A percentile compares a stretch with the other conserved stretches of the same genome.
Conservation (phyloP, 2,113 vertebrate species). For the Sturnira hondurensis region DNA sequence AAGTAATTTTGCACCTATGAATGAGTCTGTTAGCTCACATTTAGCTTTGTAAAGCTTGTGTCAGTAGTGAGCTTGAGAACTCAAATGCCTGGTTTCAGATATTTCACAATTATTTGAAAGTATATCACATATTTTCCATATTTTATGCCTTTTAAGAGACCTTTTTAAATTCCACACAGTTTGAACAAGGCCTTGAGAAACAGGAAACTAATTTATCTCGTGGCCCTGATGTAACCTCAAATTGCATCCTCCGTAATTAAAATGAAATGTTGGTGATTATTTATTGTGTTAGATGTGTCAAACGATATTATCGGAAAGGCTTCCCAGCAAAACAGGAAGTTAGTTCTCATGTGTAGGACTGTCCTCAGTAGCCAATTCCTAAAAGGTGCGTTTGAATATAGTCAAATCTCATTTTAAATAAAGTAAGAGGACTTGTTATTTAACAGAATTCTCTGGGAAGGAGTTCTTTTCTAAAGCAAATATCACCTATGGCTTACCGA, state of each 20-base stretch:
- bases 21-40: neutral
- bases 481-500: neutral
- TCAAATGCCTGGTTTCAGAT: neutral
- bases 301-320: neutral
- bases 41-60: neutral
- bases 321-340: slow-evolving; percentile 51
- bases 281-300: slow-evolving; percentile 30
- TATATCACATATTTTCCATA: neutral
- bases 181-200: neutral
- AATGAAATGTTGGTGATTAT: slow-evolving; percentile 25
- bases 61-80: neutral
- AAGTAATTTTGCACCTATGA: neutral
- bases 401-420: slow-evolving; percentile 3
- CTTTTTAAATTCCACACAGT: neutral
- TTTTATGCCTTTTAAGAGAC: neutral
- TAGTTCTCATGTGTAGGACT: neutral
- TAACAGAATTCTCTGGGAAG: slow-evolving; percentile 34
- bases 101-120: neutral
- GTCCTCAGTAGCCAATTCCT: neutral
- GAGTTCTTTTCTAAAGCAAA: slow-evolving; percentile 52
- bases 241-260: slow-evolving; percentile 44
- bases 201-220: neutral
- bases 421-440: slow-evolving; percentile 19
- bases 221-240: slow-evolving; percentile 3
- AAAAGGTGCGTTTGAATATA: slow-evolving; percentile 16